Conservation (phyloP, 37 sponge, comb jelly and placozoan species). For the Cladorhizidae sp. region DNA sequence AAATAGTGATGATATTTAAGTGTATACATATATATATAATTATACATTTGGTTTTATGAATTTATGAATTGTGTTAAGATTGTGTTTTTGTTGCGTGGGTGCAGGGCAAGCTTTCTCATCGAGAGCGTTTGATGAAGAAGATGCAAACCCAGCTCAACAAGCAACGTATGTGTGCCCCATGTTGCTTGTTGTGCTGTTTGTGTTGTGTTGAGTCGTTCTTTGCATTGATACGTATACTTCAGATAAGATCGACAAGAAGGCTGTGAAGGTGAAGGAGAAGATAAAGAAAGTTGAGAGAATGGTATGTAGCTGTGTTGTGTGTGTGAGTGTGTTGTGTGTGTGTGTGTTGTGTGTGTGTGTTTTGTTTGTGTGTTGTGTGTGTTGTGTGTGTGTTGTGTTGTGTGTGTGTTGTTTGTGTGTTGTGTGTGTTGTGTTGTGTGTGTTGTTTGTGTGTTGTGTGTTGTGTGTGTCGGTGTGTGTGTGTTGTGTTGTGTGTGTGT, state of each 20-base stretch:
- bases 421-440: not conserved
- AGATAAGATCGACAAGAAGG: conserved; percentile 69
- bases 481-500: too few relatives aligned
- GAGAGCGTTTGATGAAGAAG: conserved; percentile 77
- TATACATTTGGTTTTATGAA: conserved; percentile 1
- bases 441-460: not conserved
- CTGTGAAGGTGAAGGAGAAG: conserved; percentile 26
- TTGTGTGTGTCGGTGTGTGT: too few relatives aligned
- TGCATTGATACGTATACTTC: not conserved
- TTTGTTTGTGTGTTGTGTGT: not conserved
- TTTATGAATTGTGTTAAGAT: not conserved
- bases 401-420: not conserved
- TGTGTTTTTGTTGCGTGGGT: not conserved
- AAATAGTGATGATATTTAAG: too few relatives aligned
- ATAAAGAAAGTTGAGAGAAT: conserved; percentile 54
- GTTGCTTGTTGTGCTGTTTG: not conserved
- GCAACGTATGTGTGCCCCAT: conserved; percentile 47
- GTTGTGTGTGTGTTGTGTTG: conserved; percentile 3
- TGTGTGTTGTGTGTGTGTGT: conserved; percentile 29
- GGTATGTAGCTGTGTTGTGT: conserved; percentile 52
- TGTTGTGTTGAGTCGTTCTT: not conserved
- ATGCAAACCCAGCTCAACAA: conserved; percentile 81
- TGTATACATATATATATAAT: conserved; percentile 16
- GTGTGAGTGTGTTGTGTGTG: conserved; percentile 20
- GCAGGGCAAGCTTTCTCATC: conserved; percentile 73